These are phyloP conservation scores for Chrosomus eos DNA, from an alignment of 2,797 vertebrate genomes.

Conservation along the genomic window DNA sequence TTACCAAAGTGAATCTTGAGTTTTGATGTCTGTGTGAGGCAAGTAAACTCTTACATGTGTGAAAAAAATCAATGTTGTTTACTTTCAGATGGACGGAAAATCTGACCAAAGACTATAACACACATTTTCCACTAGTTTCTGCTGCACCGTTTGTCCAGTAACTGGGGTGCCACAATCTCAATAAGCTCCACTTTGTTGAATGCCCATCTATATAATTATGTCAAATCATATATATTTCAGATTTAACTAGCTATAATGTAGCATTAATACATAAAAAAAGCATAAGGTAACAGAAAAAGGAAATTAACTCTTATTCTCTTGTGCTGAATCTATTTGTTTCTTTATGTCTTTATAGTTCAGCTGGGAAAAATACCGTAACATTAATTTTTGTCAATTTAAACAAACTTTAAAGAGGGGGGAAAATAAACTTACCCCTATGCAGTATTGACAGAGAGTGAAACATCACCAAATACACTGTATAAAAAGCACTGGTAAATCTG, in stretches of 20 bases:
- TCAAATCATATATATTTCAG: neutral
- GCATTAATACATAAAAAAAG: neutral
- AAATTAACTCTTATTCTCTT: neutral
- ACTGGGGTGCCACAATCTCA: neutral
- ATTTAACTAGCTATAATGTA: too few relatives aligned
- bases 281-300: neutral
- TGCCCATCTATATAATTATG: neutral
- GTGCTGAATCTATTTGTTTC: neutral
- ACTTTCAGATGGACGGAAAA: slow-evolving; percentile 22
- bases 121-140: slow-evolving; percentile 17
- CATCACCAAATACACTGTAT: neutral
- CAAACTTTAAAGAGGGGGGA: neutral
- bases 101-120: neutral
- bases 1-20: neutral
- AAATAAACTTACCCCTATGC: neutral
- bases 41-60: neutral
- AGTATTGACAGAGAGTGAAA: neutral
- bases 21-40: slow-evolving; percentile 9
- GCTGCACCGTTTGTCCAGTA: neutral
- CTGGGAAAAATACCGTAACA: neutral
- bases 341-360: neutral
- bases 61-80: slow-evolving; percentile 18
- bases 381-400: neutral
- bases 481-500: neutral
- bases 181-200: neutral